These are phyloP conservation scores for Helicolenus hilgendorfi DNA, from an alignment of 2,797 vertebrate species.

Conservation along the genomic window DNA sequence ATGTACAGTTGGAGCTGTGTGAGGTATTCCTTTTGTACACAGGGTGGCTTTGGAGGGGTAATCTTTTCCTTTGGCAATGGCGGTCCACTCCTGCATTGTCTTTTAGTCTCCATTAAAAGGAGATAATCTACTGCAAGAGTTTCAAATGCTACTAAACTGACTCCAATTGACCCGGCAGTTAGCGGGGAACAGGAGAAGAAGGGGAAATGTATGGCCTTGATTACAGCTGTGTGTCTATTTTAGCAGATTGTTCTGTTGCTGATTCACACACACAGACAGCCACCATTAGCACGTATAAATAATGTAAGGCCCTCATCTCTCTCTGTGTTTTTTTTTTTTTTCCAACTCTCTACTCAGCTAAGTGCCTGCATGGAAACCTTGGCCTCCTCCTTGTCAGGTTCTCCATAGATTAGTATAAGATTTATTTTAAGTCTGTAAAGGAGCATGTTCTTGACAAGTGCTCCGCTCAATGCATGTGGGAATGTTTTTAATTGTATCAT, in stretches of 20 bases:
- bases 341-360: conserved; percentile 95
- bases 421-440: conserved; percentile 98
- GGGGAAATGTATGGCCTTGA: conserved; percentile 97
- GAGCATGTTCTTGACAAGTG: conserved; percentile 95
- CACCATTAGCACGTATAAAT: conserved; percentile 99
- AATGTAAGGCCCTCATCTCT: conserved; percentile 93
- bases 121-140: conserved; percentile 88
- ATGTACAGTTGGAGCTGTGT: conserved; percentile 36
- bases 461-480: conserved; percentile 93
- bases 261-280: conserved; percentile 90
- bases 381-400: conserved; percentile 97
- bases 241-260: conserved; percentile 95
- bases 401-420: conserved; percentile 99
- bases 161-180: conserved; percentile 97
- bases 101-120: conserved; percentile 89
- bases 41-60: conserved; percentile 60
- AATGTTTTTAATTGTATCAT: conserved; percentile 96
- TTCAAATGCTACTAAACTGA: conserved; percentile 95
- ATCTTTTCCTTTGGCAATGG: conserved; percentile 74
- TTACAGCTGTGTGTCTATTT: conserved; percentile 96
- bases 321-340: conserved; percentile 72
- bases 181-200: conserved; percentile 91
- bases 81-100: conserved; percentile 68
- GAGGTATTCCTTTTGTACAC: conserved; percentile 49
- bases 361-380: conserved; percentile 98